Evolutionary conservation across 2,113 vertebrate species (phyloP).

Genomic region (Onychorhynchus coronatus): DNA sequence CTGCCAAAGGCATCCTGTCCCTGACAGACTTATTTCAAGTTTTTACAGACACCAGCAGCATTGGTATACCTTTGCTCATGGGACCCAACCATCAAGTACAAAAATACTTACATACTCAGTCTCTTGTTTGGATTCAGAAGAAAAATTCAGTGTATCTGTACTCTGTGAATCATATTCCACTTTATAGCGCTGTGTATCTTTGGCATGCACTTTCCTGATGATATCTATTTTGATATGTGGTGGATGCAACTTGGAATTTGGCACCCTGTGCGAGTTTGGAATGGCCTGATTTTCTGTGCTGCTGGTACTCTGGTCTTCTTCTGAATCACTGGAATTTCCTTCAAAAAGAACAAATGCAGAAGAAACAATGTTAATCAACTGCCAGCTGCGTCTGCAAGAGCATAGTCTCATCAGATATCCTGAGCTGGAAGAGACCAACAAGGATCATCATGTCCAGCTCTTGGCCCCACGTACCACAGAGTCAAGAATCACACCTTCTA

Average conservation of each 20-base stretch:
- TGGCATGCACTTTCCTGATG: constrained; percentile 82
- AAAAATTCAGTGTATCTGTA: constrained; percentile 88
- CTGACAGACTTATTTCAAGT: not conserved
- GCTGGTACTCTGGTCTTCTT: constrained; percentile 75
- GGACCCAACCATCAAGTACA: not conserved
- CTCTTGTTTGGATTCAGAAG: constrained; percentile 86
- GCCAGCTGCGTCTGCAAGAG: not conserved
- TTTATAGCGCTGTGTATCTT: constrained; percentile 85
- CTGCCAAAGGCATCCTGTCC: not conserved
- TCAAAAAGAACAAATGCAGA: not conserved
- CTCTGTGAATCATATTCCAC: constrained; percentile 80
- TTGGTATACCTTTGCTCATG: not conserved
- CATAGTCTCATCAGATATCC: not conserved
- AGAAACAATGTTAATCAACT: not conserved
- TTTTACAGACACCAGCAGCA: not conserved
- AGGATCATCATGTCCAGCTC: not conserved
- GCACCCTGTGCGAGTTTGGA: constrained; percentile 66
- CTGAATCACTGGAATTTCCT: constrained; percentile 78
- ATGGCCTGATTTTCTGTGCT: constrained; percentile 63
- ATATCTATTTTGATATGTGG: constrained; percentile 80
- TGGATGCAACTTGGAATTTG: constrained; percentile 65
- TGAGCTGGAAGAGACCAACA: not conserved
- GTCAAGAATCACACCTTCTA: not conserved
- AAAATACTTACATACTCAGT: constrained; percentile 87
- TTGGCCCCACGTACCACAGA: not conserved